Percentiles rank a stretch among this genome's conserved stretches.
These are phyloP conservation scores for Holacanthella duospinosa DNA, from an alignment of 2,888 invertebrate species.

Conservation along the genomic window DNA sequence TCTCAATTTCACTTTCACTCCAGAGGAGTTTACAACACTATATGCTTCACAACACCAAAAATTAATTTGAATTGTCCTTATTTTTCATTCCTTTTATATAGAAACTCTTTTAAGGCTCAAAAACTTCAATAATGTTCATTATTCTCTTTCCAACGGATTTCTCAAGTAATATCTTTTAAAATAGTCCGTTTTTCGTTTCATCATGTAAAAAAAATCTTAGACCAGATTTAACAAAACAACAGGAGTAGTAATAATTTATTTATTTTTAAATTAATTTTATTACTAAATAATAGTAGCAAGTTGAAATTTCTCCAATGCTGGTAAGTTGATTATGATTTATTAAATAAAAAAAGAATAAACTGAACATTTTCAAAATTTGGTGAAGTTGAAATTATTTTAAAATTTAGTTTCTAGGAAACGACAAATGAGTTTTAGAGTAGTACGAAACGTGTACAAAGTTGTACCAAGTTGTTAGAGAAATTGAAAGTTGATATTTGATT, in stretches of 20 bases:
- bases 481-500: neutral
- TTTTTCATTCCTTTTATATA: no score
- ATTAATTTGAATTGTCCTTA: neutral
- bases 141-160: no score
- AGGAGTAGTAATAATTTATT: neutral
- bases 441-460: neutral
- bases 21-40: neutral
- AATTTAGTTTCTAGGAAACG: neutral
- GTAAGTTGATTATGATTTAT: neutral
- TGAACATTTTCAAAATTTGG: neutral
- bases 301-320: neutral
- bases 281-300: neutral
- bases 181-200: no score
- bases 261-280: neutral
- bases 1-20: neutral
- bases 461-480: neutral
- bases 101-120: no score
- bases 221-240: neutral
- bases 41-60: neutral
- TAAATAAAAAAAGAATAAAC: no score
- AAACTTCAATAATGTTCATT: no score
- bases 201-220: neutral
- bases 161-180: no score
- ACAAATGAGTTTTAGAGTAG: neutral
- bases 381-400: neutral